Percentiles rank a stretch among this genome's conserved stretches.
Evolutionary conservation across 2,888 invertebrate genomes (phyloP).

Genomic region (Rosalia funebris): DNA sequence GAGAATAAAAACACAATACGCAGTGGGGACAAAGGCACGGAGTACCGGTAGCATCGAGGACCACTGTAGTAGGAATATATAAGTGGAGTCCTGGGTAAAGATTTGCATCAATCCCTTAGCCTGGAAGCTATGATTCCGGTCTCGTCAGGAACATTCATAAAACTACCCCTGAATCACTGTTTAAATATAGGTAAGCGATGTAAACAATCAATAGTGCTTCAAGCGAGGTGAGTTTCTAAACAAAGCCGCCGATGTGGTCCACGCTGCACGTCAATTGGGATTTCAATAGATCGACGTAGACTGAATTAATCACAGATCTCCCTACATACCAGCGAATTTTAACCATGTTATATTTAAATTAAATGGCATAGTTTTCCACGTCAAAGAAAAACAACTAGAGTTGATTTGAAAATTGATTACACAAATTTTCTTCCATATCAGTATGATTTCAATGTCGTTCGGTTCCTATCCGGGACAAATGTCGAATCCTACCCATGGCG

Average conservation of each 20-base stretch:
- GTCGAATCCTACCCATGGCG: too few relatives aligned
- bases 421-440: neutral
- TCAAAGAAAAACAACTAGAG: too few relatives aligned
- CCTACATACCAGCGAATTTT: neutral
- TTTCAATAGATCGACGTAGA: conserved; percentile 19
- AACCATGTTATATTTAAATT: too few relatives aligned
- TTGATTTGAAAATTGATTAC: too few relatives aligned
- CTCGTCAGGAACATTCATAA: conserved; percentile 54
- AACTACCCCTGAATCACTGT: conserved; percentile 55
- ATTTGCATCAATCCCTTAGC: conserved; percentile 50
- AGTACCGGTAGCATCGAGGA: conserved; percentile 36
- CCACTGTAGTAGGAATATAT: conserved; percentile 31
- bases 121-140: conserved; percentile 48
- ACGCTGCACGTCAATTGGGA: conserved; percentile 21
- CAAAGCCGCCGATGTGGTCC: conserved; percentile 40
- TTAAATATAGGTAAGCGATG: conserved; percentile 57
- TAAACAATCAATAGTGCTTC: conserved; percentile 52
- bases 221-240: conserved; percentile 46
- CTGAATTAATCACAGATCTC: neutral
- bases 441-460: too few relatives aligned
- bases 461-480: too few relatives aligned
- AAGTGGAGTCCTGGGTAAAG: conserved; percentile 40
- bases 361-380: too few relatives aligned
- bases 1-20: conserved; percentile 53
- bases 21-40: conserved; percentile 48